phyloP scores from a whole-genome alignment of 2,888 invertebrate genomes.

The Onchidella celtica region DNA sequence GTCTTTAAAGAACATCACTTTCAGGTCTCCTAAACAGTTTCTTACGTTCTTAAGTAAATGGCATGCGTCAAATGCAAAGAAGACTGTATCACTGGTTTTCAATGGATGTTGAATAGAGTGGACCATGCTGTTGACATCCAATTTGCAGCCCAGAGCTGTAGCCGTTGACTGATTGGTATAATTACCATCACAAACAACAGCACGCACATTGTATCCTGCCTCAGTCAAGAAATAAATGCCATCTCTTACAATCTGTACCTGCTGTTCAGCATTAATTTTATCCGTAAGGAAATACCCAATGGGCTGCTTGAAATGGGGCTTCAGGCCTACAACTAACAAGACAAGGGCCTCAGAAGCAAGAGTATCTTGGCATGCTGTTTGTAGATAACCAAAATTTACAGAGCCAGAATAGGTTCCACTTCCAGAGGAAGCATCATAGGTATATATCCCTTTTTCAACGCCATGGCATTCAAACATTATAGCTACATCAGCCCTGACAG shows the following conservation, averaged over 20 bases:
- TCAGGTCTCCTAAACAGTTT: neutral
- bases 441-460: constrained; percentile 1
- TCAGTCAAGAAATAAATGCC: neutral
- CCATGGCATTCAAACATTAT: constrained; percentile 21
- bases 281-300: constrained; percentile 10
- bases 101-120: neutral
- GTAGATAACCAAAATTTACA: constrained; percentile 24
- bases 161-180: constrained; percentile 31
- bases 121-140: neutral
- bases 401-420: constrained; percentile 3
- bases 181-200: constrained; percentile 27
- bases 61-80: constrained; percentile 31
- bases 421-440: constrained; percentile 15
- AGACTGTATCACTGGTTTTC: neutral
- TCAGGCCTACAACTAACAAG: constrained; percentile 25
- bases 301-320: constrained; percentile 6
- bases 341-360: constrained; percentile 1
- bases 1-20: neutral
- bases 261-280: neutral
- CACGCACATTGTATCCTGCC: neutral
- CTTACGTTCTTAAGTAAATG: constrained; percentile 30
- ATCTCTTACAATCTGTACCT: constrained; percentile 25
- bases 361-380: neutral
- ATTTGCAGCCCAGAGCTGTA: constrained; percentile 10
- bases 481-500: neutral